phyloP scores from a whole-genome alignment of 1,140 invertebrate genomes.

The Epicauta chinensis region DNA sequence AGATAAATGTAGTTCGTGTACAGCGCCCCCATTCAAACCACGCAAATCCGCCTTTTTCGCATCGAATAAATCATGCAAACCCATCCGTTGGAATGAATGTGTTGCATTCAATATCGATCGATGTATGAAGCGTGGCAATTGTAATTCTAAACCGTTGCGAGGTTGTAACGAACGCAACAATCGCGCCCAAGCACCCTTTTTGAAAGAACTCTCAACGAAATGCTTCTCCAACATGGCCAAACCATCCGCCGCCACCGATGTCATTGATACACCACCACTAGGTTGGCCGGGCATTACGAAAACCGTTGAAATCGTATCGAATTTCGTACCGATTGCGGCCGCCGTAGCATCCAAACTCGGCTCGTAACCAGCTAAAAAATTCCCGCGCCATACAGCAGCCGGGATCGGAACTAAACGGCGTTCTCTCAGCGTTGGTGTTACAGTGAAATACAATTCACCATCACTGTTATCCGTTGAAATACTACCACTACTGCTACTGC shows the following conservation, averaged over 20 bases:
- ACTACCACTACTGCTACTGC: conserved; percentile 58
- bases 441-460: conserved; percentile 78
- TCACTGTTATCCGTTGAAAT: conserved; percentile 66
- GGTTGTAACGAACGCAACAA: conserved; percentile 65
- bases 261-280: conserved; percentile 52
- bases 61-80: conserved; percentile 69
- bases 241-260: conserved; percentile 64
- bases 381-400: conserved; percentile 66
- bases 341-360: conserved; percentile 74
- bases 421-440: conserved; percentile 68
- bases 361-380: conserved; percentile 75
- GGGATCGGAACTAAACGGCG: conserved; percentile 73
- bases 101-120: conserved; percentile 73
- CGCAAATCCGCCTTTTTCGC: conserved; percentile 66
- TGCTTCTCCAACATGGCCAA: conserved; percentile 63
- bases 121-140: conserved; percentile 77
- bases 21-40: conserved; percentile 67
- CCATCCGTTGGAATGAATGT: conserved; percentile 68
- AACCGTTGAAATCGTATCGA: conserved; percentile 67
- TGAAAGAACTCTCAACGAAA: conserved; percentile 56
- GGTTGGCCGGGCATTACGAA: conserved; percentile 62
- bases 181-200: conserved; percentile 65
- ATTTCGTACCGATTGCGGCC: conserved; percentile 61
- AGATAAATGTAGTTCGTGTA: conserved; percentile 67
- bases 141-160: conserved; percentile 65